Percentiles rank a stretch among this genome's conserved stretches.
These are phyloP conservation scores for Ridgeia piscesae DNA, from an alignment of 1,140 invertebrate species.

Conservation along the genomic window DNA sequence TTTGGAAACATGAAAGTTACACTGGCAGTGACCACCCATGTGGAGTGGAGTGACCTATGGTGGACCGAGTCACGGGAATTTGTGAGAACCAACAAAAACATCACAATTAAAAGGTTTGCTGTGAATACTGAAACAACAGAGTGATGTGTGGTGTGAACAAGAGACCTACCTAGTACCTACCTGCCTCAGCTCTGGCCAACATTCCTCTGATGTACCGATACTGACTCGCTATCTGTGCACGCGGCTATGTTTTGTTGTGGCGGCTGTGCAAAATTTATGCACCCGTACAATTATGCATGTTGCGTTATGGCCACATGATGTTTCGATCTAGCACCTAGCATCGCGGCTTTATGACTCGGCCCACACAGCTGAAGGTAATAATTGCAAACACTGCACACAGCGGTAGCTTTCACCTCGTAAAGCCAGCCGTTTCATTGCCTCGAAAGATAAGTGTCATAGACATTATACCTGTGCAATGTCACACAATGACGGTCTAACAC, in stretches of 20 bases:
- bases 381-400: background rate
- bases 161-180: background rate
- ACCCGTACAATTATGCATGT: background rate
- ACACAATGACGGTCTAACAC: background rate
- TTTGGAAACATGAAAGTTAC: background rate
- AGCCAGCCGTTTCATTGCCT: background rate
- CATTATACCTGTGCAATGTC: background rate
- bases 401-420: background rate
- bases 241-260: background rate
- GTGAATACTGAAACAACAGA: background rate
- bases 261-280: background rate
- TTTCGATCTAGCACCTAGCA: background rate
- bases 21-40: background rate
- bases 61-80: background rate
- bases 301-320: background rate
- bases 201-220: background rate
- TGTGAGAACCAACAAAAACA: background rate
- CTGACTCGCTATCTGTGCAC: background rate
- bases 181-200: background rate
- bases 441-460: background rate
- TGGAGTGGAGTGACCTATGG: background rate
- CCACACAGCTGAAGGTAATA: conserved; percentile 4
- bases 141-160: background rate
- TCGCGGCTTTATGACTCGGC: background rate
- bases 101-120: background rate